phyloP scores from a whole-genome alignment of 2,797 vertebrate genomes.

The Dromococcyx pavoninus region DNA sequence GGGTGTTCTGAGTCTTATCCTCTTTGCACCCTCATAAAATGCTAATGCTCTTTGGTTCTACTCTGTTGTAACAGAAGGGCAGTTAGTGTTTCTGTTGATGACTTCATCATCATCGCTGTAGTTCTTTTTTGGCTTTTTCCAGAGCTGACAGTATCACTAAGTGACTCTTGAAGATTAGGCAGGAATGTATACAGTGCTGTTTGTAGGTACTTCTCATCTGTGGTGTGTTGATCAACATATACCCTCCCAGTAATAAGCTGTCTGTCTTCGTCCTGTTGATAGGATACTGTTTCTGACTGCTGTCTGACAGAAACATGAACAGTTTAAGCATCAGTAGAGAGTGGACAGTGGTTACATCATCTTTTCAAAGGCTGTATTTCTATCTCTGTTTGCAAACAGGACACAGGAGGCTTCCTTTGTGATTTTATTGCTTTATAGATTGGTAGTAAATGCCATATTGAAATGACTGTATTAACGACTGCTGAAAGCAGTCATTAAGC shows the following conservation, averaged over 20 bases:
- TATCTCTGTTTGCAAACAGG: background rate
- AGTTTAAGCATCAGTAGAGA: background rate
- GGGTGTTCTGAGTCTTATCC: background rate
- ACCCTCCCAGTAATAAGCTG: background rate
- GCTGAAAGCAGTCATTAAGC: background rate
- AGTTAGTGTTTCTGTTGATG: background rate
- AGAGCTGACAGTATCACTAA: background rate
- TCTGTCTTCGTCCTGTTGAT: background rate
- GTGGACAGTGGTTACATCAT: background rate
- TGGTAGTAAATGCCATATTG: background rate
- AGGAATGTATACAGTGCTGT: background rate
- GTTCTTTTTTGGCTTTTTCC: background rate
- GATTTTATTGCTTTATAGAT: background rate
- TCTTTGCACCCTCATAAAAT: background rate
- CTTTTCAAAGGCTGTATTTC: background rate
- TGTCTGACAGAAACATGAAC: fast-evolving
- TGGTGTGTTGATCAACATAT: background rate
- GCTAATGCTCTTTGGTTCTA: background rate
- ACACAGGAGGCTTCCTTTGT: background rate
- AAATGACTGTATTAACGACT: background rate
- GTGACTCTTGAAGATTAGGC: background rate
- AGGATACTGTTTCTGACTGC: background rate
- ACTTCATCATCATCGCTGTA: background rate
- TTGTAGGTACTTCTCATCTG: background rate
- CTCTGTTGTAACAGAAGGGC: background rate